These are phyloP conservation scores for Vombatus ursinus DNA, from an alignment of 2,113 vertebrate species.

Conservation along the genomic window DNA sequence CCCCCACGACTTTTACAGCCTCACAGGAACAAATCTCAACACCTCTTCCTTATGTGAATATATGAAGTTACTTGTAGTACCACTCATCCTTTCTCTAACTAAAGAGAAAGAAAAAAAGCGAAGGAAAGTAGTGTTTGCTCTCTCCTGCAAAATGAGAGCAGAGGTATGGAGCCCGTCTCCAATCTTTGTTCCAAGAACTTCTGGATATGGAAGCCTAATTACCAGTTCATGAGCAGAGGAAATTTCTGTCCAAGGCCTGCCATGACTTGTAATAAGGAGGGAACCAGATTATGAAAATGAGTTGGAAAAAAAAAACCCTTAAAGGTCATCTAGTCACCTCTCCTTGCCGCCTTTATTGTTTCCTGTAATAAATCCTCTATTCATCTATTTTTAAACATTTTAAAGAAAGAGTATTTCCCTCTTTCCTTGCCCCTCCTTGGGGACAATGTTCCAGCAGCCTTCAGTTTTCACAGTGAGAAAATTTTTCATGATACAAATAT, in stretches of 20 bases:
- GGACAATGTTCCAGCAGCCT: neutral
- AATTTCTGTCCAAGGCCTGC: neutral
- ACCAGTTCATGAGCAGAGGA: neutral
- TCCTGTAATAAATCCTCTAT: conserved; percentile 24
- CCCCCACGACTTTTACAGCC: neutral
- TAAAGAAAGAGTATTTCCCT: conserved; percentile 31
- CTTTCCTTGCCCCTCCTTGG: neutral
- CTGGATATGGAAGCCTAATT: neutral
- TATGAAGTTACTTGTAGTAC: neutral
- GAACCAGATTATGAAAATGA: neutral
- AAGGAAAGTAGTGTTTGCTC: neutral
- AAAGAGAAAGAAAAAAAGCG: neutral
- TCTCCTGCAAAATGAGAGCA: neutral
- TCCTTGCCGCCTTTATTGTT: neutral
- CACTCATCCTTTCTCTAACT: neutral
- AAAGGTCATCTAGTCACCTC: neutral
- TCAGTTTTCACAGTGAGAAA: conserved; percentile 10
- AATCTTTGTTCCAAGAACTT: neutral
- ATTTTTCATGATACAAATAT: conserved; percentile 47
- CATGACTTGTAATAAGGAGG: neutral
- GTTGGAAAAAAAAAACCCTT: neutral
- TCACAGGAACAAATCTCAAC: neutral
- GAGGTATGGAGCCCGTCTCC: neutral
- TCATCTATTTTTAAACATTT: neutral
- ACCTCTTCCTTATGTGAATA: neutral